These are phyloP conservation scores for Centropyge bicolor DNA, from an alignment of 2,797 vertebrate species.

Conservation along the genomic window DNA sequence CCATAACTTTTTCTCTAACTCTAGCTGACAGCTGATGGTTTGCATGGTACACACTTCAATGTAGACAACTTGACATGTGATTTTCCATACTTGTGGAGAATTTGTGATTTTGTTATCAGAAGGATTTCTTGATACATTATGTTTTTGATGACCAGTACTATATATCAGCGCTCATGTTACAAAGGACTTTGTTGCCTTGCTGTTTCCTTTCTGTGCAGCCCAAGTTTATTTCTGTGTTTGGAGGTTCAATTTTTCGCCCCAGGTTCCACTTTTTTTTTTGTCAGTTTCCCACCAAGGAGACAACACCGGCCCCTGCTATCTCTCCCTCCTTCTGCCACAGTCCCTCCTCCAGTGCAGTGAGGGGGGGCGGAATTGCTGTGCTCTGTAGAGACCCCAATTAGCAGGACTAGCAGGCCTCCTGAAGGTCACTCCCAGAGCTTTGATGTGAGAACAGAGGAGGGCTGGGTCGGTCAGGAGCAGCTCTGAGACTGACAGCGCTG, in stretches of 20 bases:
- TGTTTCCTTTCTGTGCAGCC: neutral
- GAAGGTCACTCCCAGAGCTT: slow-evolving; percentile 79
- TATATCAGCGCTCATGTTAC: neutral
- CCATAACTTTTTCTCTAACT: neutral
- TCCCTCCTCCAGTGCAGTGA: slow-evolving; percentile 39
- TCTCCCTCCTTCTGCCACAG: slow-evolving; percentile 35
- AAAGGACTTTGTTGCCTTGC: neutral
- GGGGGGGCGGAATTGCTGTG: slow-evolving; percentile 38
- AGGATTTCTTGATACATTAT: neutral
- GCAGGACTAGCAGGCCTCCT: slow-evolving; percentile 70
- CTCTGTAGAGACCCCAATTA: slow-evolving; percentile 82
- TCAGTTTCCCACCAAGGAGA: slow-evolving; percentile 32
- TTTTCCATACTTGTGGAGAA: neutral
- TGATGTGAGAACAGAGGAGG: slow-evolving; percentile 67
- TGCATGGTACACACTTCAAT: neutral
- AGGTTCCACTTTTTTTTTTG: slow-evolving; percentile 29
- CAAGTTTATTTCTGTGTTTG: slow-evolving; percentile 25
- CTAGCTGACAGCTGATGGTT: neutral
- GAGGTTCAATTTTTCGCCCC: slow-evolving; percentile 14
- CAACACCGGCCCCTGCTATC: slow-evolving; percentile 30
- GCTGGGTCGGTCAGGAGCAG: slow-evolving; percentile 43
- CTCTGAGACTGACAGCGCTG: slow-evolving; percentile 41
- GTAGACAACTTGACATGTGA: neutral
- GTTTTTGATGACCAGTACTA: neutral
- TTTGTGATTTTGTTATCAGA: neutral